A percentile compares a stretch with the other conserved stretches of the same genome.
These are phyloP conservation scores for Amphiura filiformis DNA, from an alignment of 35 echinoderm and acorn worm genomes.

Conservation along the genomic window DNA sequence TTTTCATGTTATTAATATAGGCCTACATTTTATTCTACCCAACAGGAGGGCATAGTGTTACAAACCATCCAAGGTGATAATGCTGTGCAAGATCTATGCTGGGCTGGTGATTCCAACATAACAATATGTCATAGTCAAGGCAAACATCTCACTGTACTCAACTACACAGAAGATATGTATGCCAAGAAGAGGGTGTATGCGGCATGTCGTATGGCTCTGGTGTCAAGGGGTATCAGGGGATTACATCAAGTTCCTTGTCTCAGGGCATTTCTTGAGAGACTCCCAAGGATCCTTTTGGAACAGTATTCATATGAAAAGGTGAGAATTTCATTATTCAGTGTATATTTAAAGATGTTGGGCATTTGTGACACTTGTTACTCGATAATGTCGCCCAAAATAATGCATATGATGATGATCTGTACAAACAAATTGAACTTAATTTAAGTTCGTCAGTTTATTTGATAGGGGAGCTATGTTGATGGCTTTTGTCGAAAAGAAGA, in stretches of 20 bases:
- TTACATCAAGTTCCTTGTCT: conserved; percentile 92
- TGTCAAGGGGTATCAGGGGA: conserved; percentile 78
- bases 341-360: too few species aligned
- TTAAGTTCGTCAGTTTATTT: too few species aligned
- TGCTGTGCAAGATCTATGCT: conserved; percentile 67
- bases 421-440: too few species aligned
- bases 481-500: too few species aligned
- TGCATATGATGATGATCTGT: too few species aligned
- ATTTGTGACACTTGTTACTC: too few species aligned
- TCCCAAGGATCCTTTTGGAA: conserved; percentile 86
- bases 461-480: too few species aligned
- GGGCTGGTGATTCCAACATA: conserved; percentile 61
- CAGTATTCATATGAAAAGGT: conserved; percentile 98
- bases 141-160: conserved; percentile 56
- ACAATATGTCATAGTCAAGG: conserved; percentile 62
- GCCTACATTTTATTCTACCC: too few species aligned
- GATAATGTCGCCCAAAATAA: too few species aligned
- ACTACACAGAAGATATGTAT: conserved; percentile 74
- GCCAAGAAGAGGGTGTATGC: conserved; percentile 67
- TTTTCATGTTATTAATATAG: too few species aligned
- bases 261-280: conserved; percentile 74
- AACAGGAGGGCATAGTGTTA: conserved; percentile 71
- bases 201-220: conserved; percentile 69
- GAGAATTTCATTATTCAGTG: neutral
- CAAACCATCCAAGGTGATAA: conserved; percentile 67